Evolutionary conservation across 1,140 invertebrate species (phyloP).

Genomic region (Ooceraea biroi): DNA sequence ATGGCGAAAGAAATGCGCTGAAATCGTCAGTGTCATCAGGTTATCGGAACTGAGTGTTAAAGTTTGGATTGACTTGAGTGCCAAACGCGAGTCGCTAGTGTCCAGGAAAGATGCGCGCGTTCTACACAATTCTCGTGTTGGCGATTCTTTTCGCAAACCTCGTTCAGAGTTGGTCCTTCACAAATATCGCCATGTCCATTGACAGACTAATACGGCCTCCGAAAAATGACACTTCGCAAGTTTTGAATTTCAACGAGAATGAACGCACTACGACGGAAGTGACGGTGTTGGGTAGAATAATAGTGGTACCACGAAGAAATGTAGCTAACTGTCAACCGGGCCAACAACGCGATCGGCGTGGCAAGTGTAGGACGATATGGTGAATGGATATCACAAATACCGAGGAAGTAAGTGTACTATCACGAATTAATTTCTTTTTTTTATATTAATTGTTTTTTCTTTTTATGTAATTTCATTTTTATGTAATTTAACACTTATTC

Average conservation of each 20-base stretch:
- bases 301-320: constrained; percentile 71
- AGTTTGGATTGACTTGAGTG: constrained; percentile 11
- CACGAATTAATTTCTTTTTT: neutral
- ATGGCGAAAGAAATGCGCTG: neutral
- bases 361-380: constrained; percentile 77
- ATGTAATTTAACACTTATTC: neutral
- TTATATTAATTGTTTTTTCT: neutral
- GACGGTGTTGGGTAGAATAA: constrained; percentile 67
- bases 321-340: constrained; percentile 70
- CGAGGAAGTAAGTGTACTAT: constrained; percentile 11
- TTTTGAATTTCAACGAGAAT: neutral
- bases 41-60: constrained; percentile 27
- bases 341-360: constrained; percentile 74
- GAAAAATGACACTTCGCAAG: neutral
- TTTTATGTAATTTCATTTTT: neutral
- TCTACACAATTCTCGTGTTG: constrained; percentile 57
- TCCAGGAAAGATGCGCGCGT: constrained; percentile 32
- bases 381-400: constrained; percentile 48
- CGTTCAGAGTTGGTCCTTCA: constrained; percentile 65
- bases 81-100: neutral
- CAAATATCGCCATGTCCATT: constrained; percentile 50
- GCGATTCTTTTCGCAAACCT: constrained; percentile 26
- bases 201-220: neutral
- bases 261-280: neutral
- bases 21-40: constrained; percentile 20